Base-by-base conservation (phyloP, 2,113 vertebrate genomes). In the Cryptotis parvus region DNA sequence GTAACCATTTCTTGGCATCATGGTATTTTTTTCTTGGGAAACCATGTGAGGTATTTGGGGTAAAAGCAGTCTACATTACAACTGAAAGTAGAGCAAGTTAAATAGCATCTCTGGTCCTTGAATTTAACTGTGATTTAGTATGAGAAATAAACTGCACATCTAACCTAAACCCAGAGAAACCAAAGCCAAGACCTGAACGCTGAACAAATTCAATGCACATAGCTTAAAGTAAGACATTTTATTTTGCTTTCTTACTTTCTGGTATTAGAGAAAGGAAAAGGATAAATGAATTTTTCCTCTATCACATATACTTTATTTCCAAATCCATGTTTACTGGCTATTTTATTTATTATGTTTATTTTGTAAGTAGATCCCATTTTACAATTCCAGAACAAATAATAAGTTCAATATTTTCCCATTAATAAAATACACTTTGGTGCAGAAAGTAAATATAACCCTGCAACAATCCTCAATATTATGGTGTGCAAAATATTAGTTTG, bases 1-100 rank as follows among this genome's bases (percentile, higher is more conserved):
- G 10, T 81, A 69, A 70, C 24, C 41, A 12, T 66, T 91, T 91
- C 69, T 45, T 58, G 88, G 52, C 14, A 91, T 80, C 52, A 93
- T 85, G 85, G 95, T 94, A 95, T 95, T 41, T 90, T 95, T 95
- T 91, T 87, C 70, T 72, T 79, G 70, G 33, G 45, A 95, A 96
- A 96, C 93, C 88, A 92, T 90, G 72, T 92, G 20, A 93, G 92
- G 87, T 66, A 8, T 74, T 92, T 92, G 90, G 29, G 24, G 94
- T 95, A 86, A 93, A 96, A 94, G 92, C 90, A 97, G 66, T 27
- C 87, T 93, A 69, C 0, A 0, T 75, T 69, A 87, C 55, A 80
- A 93, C 2, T 91, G 93, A 86, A 94, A 91, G 84, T 92, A 97
- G 91, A 96, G 87, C 78, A 80, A 94, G 76, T 93, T 94, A 88